These are phyloP conservation scores for Epirrita christyi DNA, from an alignment of 2,888 invertebrate genomes.

Conservation along the genomic window DNA sequence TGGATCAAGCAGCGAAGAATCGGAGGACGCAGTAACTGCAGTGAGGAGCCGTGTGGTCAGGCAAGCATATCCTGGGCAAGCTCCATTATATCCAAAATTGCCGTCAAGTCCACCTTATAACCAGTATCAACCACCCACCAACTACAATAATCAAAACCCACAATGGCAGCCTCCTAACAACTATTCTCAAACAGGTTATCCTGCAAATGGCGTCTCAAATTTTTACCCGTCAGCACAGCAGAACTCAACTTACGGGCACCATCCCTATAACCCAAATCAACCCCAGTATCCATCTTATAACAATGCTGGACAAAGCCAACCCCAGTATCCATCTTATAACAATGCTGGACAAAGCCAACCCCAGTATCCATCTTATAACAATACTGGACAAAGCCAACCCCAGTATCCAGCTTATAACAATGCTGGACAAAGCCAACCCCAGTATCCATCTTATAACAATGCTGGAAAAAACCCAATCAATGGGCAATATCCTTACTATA, in stretches of 20 bases:
- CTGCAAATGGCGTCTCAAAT: constrained; percentile 19
- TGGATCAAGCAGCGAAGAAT: constrained; percentile 3
- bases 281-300: constrained; percentile 2
- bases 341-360: constrained; percentile 6
- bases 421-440: constrained; percentile 4
- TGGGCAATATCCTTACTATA: constrained; percentile 13
- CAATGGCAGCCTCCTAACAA: constrained; percentile 16
- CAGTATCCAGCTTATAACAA: constrained; percentile 1
- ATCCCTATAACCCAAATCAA: constrained; percentile 14
- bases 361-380: constrained; percentile 1
- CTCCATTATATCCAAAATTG: constrained; percentile 50
- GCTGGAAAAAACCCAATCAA: not conserved
- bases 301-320: constrained; percentile 3
- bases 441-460: constrained; percentile 1
- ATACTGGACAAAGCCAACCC: constrained; percentile 3
- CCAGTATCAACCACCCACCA: constrained; percentile 37
- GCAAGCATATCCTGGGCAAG: constrained; percentile 47
- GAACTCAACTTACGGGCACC: constrained; percentile 10
- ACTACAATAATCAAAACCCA: constrained; percentile 20
- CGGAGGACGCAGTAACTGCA: constrained; percentile 7
- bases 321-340: constrained; percentile 1
- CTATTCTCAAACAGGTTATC: constrained; percentile 22
- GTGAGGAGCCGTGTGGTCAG: constrained; percentile 42
- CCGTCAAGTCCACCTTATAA: constrained; percentile 47
- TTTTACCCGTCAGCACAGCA: constrained; percentile 12